phyloP scores from a whole-genome alignment of 2,888 invertebrate genomes.

The Caenorhabditis imperialis region DNA sequence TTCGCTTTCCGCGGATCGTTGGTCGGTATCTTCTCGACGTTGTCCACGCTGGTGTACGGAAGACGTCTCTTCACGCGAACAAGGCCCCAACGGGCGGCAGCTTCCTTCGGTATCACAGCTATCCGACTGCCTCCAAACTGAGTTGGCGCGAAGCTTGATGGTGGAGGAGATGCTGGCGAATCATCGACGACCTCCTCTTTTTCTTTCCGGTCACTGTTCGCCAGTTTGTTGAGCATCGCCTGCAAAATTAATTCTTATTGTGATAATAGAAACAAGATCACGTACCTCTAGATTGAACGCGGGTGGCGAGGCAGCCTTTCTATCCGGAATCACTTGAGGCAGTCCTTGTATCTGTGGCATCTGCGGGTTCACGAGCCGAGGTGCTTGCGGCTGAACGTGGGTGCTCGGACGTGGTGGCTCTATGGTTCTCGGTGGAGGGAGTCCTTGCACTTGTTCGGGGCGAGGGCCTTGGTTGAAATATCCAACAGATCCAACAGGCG shows the following conservation, averaged over 20 bases:
- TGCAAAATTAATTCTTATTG: slow-evolving; percentile 14
- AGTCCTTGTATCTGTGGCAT: slow-evolving; percentile 28
- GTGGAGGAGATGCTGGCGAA: slow-evolving; percentile 63
- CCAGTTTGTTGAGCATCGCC: slow-evolving; percentile 68
- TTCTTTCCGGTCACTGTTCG: slow-evolving; percentile 37
- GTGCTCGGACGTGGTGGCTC: slow-evolving; percentile 45
- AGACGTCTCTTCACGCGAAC: slow-evolving; percentile 21
- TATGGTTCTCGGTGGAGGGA: slow-evolving; percentile 50
- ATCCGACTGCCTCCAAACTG: slow-evolving; percentile 9
- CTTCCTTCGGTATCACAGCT: slow-evolving; percentile 41
- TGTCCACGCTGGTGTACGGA: slow-evolving; percentile 55
- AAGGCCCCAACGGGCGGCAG: slow-evolving; percentile 41
- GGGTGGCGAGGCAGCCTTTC: neutral
- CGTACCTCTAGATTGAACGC: slow-evolving; percentile 41
- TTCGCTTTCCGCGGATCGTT: slow-evolving; percentile 59
- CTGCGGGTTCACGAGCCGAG: slow-evolving; percentile 8
- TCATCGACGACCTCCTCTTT: slow-evolving; percentile 33
- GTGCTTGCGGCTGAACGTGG: slow-evolving; percentile 5
- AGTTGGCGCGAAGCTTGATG: slow-evolving; percentile 2
- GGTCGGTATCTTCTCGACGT: slow-evolving; percentile 32
- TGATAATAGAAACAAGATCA: neutral
- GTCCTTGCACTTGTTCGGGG: slow-evolving; percentile 40
- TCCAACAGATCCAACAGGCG: slow-evolving; percentile 12
- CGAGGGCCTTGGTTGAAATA: slow-evolving; percentile 42
- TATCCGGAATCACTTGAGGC: slow-evolving; percentile 1